Conservation (phyloP, 2,888 invertebrate species). For the Melieria crassipennis region DNA sequence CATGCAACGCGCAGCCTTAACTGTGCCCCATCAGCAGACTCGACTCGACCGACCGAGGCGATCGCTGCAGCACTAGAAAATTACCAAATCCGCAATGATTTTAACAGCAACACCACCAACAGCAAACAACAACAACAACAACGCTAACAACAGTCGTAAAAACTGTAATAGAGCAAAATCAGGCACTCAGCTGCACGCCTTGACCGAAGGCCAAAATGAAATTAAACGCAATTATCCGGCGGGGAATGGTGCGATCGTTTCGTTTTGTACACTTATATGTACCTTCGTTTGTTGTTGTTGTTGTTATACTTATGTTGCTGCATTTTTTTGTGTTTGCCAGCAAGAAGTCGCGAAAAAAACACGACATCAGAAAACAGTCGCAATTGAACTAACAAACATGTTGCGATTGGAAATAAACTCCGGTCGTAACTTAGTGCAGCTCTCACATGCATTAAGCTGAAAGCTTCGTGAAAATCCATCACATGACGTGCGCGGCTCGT, state of each 20-base stretch:
- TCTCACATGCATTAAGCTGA: too few species aligned
- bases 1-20: conserved; percentile 20
- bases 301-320: too few species aligned
- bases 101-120: conserved; percentile 24
- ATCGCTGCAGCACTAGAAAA: conserved; percentile 39
- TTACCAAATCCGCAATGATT: conserved; percentile 48
- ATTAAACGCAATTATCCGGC: conserved; percentile 47
- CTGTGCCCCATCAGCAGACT: conserved; percentile 28
- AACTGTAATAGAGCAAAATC: conserved; percentile 5
- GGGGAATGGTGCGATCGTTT: conserved; percentile 14
- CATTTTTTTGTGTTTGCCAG: too few species aligned
- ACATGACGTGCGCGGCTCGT: too few species aligned
- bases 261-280: neutral
- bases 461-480: too few species aligned
- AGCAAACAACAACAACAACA: conserved; percentile 15
- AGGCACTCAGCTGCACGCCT: conserved; percentile 46
- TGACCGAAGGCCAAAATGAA: conserved; percentile 47
- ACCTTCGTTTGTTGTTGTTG: too few species aligned
- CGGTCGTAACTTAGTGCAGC: too few species aligned
- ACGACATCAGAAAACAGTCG: too few species aligned
- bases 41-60: conserved; percentile 1
- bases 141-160: conserved; percentile 29
- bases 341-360: too few species aligned
- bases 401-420: too few species aligned
- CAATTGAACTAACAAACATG: too few species aligned